Base-by-base conservation (phyloP, 2,888 invertebrate species). In the Endotricha flammealis region DNA sequence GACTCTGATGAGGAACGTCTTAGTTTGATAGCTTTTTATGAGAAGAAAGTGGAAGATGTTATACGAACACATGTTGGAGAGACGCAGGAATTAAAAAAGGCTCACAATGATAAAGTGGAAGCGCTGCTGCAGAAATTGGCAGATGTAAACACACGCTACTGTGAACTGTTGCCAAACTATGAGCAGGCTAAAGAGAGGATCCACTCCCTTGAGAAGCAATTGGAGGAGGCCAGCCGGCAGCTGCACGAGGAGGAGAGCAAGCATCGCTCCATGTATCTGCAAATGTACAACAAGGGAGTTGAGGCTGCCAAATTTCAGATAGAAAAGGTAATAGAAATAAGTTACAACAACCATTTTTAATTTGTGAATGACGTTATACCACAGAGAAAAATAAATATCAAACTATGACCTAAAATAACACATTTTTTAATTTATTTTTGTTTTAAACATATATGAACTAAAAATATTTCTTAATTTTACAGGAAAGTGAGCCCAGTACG, bases 211-310 rank as follows among this genome's bases (percentile, higher is more conserved):
- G 94, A 95, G 69, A 88, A 88, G 39, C 92, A 93, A 59, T 69
- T 94, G 40, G 93, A 93, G 55, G 90, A 91, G 41, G 89, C 91
- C 32, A 91, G 91, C 61, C 88, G 87, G 38, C 91, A 91, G 55
- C 74, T 94, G 16, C 85, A 89, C 41, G 92, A 93, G 32, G 92
- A 93, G 44, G 93, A 94, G 53, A 90, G 88, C 50, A 90, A 91
- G 48, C 92, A 94, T 57, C 92, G 92, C 57, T 89, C 93, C 57
- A 90, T 92, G 82, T 94, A 94, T 76, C 85, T 94, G 65, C 91
- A 94, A 73, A 93, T 94, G 93, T 94, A 93, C 75, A 90, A 91
- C 58, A 93, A 95, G 78, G 94, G 93, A 16, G 91, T 93, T 58
- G 92, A 93, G 65, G 92, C 93, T n/a, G 93, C 93, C 32, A 90